These are phyloP conservation scores for Dinothrombium tinctorium DNA, from an alignment of 1,140 invertebrate genomes.

Conservation along the genomic window DNA sequence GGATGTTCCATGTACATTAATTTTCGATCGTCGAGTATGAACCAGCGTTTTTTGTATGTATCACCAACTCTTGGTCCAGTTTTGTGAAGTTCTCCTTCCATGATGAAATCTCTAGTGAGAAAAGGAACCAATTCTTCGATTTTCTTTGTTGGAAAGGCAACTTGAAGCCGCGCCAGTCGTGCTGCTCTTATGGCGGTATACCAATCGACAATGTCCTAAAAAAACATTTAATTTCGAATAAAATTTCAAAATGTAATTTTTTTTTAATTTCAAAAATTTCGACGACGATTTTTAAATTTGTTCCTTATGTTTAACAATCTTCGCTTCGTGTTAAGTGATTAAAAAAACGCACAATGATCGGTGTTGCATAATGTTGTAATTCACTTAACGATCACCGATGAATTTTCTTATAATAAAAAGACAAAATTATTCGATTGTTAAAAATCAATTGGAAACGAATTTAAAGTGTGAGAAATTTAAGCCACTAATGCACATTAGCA, in stretches of 20 bases:
- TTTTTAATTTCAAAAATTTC: background rate
- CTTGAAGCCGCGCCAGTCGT: slow-evolving; percentile 49
- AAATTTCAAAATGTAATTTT: background rate
- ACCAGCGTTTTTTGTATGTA: slow-evolving; percentile 60
- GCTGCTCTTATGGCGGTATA: slow-evolving; percentile 63
- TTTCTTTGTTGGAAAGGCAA: slow-evolving; percentile 51
- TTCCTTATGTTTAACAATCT: no score
- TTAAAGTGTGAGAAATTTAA: no score
- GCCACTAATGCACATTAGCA: no score
- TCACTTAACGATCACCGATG: no score
- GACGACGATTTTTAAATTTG: slow-evolving; percentile 25
- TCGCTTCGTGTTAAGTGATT: no score
- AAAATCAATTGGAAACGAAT: no score
- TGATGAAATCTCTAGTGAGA: slow-evolving; percentile 49
- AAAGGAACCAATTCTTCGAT: slow-evolving; percentile 46
- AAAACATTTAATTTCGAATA: background rate
- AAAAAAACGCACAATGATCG: no score
- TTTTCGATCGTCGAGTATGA: slow-evolving; percentile 51
- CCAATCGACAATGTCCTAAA: slow-evolving; percentile 48
- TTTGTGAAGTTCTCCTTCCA: slow-evolving; percentile 65
- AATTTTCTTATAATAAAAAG: no score
- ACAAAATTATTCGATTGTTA: no score
- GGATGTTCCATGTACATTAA: slow-evolving; percentile 74
- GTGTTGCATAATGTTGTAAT: no score
- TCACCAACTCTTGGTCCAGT: slow-evolving; percentile 53